phyloP scores from a whole-genome alignment of 2,888 invertebrate genomes.

The Acleris cristana region DNA sequence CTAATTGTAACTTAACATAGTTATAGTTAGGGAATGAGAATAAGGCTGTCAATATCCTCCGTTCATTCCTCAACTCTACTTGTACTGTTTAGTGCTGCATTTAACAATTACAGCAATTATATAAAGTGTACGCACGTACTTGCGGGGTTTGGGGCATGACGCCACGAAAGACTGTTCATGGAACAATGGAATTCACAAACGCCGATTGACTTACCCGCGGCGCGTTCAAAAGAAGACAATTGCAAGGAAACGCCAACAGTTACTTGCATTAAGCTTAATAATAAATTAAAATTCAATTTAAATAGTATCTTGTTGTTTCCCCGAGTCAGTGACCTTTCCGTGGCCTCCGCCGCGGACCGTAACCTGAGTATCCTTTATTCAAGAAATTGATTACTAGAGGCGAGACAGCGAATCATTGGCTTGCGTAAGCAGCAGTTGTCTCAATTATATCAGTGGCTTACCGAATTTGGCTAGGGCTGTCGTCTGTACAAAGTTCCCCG shows the following conservation, averaged over 20 bases:
- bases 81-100: neutral
- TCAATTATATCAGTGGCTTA: constrained; percentile 26
- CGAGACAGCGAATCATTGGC: constrained; percentile 37
- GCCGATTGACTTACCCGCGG: neutral
- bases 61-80: too few relatives aligned
- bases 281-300: constrained; percentile 27
- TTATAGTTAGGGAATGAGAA: too few relatives aligned
- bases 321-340: constrained; percentile 34
- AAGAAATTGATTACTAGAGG: constrained; percentile 36
- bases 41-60: too few relatives aligned
- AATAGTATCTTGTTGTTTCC: constrained; percentile 14
- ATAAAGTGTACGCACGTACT: constrained; percentile 6
- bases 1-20: too few relatives aligned
- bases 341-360: constrained; percentile 35
- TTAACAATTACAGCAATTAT: constrained; percentile 26
- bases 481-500: too few relatives aligned
- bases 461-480: constrained; percentile 8
- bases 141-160: neutral
- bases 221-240: constrained; percentile 7
- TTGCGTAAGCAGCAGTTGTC: constrained; percentile 28
- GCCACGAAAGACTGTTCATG: neutral
- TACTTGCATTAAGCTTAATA: constrained; percentile 31
- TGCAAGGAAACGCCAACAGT: constrained; percentile 31
- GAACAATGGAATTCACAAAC: constrained; percentile 33
- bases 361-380: constrained; percentile 38